These are phyloP conservation scores for Alca torda DNA, from an alignment of 2,797 vertebrate genomes.

Conservation along the genomic window DNA sequence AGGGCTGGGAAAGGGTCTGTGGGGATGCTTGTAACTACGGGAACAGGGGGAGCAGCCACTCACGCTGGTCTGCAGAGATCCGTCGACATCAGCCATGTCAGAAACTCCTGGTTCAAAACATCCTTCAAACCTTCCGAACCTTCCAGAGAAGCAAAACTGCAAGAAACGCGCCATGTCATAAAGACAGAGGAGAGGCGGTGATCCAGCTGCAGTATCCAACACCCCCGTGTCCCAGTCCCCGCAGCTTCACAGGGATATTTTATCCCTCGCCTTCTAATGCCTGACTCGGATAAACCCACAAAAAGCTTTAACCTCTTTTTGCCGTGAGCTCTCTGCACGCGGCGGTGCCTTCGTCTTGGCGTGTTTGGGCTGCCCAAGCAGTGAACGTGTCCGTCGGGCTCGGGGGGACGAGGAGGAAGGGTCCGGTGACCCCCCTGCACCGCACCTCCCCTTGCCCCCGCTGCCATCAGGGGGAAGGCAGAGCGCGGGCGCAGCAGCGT, in stretches of 20 bases:
- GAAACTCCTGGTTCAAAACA: constrained; percentile 42
- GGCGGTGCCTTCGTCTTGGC: neutral
- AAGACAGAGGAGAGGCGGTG: neutral
- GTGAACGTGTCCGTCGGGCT: neutral
- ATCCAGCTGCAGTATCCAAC: rapidly evolving
- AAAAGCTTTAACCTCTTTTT: neutral
- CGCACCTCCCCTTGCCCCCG: neutral
- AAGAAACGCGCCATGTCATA: neutral
- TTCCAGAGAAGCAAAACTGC: neutral
- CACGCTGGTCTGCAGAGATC: constrained; percentile 64
- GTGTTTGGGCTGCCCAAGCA: neutral
- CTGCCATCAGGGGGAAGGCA: neutral
- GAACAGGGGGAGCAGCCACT: neutral
- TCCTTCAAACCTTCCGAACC: constrained; percentile 15
- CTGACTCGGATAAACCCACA: neutral
- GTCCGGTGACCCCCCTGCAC: neutral
- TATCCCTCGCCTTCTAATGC: neutral
- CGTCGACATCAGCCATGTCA: constrained; percentile 48
- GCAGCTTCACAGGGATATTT: rapidly evolving
- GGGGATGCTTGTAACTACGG: neutral
- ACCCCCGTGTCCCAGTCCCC: rapidly evolving
- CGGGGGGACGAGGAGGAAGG: neutral
- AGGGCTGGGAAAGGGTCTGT: neutral
- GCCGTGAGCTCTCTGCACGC: neutral
- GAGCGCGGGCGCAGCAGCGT: neutral